Base-by-base conservation (phyloP, 2,888 invertebrate genomes). In the Caenorhabditis sp. region DNA sequence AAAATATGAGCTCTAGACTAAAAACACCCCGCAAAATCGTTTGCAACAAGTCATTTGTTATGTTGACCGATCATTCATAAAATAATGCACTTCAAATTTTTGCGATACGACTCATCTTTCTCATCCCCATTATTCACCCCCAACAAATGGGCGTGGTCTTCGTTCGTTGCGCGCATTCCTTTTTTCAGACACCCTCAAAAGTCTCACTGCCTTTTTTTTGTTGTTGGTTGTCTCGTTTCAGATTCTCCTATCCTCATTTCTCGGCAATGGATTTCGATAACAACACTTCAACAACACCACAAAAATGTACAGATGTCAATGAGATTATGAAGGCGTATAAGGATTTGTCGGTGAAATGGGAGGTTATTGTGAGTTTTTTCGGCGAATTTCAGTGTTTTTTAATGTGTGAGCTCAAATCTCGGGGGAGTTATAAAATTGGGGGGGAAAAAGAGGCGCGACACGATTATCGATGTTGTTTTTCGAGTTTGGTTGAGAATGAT, bases 271-370 rank as follows among this genome's bases (percentile, higher is more conserved):
- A 50, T 50, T 50, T 50, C 6, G n/a, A 50, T n/a, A n/a, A n/a
- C 21, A 23, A 51, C 21, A 12, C 19, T 17, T 10, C 19, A 55
- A 57, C 10, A n/a, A n/a, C n/a, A n/a, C n/a, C n/a, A 61, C 64
- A 37, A 12, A 50, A 14, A 5, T 85, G 85, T 76, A 77, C 83
- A 26, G 84, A 83, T 62, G 81, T 85, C 55, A 85, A 85, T 67
- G 71, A 72, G 26, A 79, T 85, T 24, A 76, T 85, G 53, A 62
- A 71, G 54, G 69, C 74, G 55, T 81, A 81, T 66, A 79, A 81
- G 58, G 85, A 85, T 67, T 84, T 82, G 83, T 85, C 85, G 10
- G 77, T 83, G 24, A 62, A 83, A 27, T 27, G 81, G 57, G 85
- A 84, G 58, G 81, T 85, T 43, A 76, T 83, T 74, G 85, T 83